These are phyloP conservation scores for Helicoverpa zea DNA, from an alignment of 1,140 invertebrate genomes.

Conservation along the genomic window DNA sequence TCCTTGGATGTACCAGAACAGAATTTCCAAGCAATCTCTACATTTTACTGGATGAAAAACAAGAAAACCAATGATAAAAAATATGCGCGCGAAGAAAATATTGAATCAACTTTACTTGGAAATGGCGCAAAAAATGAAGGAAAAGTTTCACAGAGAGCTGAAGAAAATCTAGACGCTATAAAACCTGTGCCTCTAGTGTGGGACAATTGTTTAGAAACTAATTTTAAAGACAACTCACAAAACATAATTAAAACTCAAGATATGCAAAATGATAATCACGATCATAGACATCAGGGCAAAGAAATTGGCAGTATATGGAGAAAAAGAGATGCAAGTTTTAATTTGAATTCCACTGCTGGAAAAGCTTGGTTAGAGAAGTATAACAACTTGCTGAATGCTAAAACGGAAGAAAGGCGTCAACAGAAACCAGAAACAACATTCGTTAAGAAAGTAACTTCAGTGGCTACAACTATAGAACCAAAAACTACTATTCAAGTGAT, in stretches of 20 bases:
- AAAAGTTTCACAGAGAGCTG: conserved; percentile 41
- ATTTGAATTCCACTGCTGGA: conserved; percentile 61
- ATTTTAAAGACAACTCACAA: conserved; percentile 60
- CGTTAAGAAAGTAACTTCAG: conserved; percentile 54
- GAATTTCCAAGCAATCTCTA: conserved; percentile 80
- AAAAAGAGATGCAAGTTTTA: conserved; percentile 68
- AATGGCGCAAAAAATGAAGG: conserved; percentile 57
- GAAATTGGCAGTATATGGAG: conserved; percentile 63
- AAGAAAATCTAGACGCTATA: conserved; percentile 54
- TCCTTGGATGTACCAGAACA: conserved; percentile 65
- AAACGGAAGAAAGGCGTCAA: conserved; percentile 59
- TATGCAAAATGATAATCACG: conserved; percentile 63
- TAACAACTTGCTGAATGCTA: conserved; percentile 66
- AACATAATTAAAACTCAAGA: conserved; percentile 58
- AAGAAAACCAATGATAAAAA: conserved; percentile 68
- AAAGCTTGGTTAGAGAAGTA: conserved; percentile 75
- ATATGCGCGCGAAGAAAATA: conserved; percentile 63
- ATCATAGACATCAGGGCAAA: conserved; percentile 51
- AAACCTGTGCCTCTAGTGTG: conserved; percentile 70
- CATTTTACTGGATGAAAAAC: conserved; percentile 71
- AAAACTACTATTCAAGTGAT: conserved; percentile 64
- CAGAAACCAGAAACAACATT: conserved; percentile 58
- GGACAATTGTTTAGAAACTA: conserved; percentile 77
- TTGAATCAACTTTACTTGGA: conserved; percentile 65
- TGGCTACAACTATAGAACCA: conserved; percentile 8